phyloP scores from a whole-genome alignment of 2,797 vertebrate species.

The Coccyzus lansbergi region DNA sequence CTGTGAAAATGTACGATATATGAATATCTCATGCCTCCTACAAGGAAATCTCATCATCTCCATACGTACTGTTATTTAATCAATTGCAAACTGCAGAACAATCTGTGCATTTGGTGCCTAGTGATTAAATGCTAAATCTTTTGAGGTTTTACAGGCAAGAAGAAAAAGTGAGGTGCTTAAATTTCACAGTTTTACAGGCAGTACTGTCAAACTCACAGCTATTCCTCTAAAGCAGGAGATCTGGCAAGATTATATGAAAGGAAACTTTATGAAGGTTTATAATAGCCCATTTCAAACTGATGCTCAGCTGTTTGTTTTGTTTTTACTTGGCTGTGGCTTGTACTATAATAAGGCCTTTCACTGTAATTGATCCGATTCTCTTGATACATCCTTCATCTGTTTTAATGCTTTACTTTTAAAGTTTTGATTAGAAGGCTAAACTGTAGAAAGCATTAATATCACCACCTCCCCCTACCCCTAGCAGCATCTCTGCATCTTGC shows the following conservation, averaged over 20 bases:
- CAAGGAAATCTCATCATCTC: conserved; percentile 34
- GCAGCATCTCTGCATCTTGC: not conserved
- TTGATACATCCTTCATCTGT: not conserved
- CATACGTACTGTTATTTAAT: not conserved
- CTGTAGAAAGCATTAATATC: not conserved
- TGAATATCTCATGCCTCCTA: not conserved
- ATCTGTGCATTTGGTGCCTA: not conserved
- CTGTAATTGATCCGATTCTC: not conserved
- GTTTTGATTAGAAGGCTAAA: not conserved
- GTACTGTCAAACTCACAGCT: not conserved
- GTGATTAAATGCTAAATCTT: not conserved
- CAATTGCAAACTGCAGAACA: not conserved
- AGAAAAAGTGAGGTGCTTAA: not conserved
- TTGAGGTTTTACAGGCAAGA: not conserved
- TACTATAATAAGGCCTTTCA: not conserved
- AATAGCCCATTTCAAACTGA: not conserved
- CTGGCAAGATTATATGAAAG: not conserved
- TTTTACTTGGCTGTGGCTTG: not conserved
- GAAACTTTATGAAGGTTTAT: not conserved
- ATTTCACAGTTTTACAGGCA: not conserved
- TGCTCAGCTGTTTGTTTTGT: not conserved
- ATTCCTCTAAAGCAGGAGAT: not conserved
- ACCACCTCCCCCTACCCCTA: too few relatives aligned
- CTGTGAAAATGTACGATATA: not conserved
- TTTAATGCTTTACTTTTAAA: not conserved